Percentiles rank a stretch among this genome's conserved stretches.
Evolutionary conservation across 2,797 vertebrate genomes (phyloP).

Genomic region (Basileuterus tristriatus): DNA sequence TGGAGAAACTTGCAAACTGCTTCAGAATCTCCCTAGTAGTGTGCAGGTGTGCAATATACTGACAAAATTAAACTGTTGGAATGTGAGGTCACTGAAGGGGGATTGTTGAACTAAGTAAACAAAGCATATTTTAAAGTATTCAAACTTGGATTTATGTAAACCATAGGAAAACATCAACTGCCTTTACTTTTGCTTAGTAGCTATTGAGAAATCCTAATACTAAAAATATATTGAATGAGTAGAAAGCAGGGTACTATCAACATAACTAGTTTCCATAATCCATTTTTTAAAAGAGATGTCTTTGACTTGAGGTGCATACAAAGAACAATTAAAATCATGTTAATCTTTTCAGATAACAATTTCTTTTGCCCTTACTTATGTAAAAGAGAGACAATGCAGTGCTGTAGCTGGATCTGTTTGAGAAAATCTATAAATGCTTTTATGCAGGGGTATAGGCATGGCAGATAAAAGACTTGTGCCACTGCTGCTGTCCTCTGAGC

Average conservation of each 20-base stretch:
- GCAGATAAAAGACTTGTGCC: background rate
- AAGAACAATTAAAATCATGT: background rate
- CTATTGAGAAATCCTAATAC: background rate
- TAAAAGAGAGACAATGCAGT: background rate
- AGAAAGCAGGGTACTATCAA: background rate
- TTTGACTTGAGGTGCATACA: background rate
- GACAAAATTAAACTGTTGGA: background rate
- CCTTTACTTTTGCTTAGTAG: background rate
- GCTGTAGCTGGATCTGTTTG: background rate
- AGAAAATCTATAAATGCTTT: background rate
- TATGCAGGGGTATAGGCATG: background rate
- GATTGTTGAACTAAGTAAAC: background rate
- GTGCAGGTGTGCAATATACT: background rate
- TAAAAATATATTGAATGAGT: background rate
- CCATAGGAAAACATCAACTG: background rate
- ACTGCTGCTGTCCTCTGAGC: background rate
- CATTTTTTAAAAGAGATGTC: fast-evolving
- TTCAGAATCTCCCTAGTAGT: background rate
- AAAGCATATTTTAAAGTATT: background rate
- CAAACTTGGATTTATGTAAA: background rate
- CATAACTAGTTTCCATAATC: background rate
- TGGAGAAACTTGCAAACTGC: background rate
- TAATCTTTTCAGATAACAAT: background rate
- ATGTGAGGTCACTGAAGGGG: background rate
- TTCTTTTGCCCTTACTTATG: background rate